phyloP scores from a whole-genome alignment of 2,113 vertebrate species.

The Andinoacara biseriatus region DNA sequence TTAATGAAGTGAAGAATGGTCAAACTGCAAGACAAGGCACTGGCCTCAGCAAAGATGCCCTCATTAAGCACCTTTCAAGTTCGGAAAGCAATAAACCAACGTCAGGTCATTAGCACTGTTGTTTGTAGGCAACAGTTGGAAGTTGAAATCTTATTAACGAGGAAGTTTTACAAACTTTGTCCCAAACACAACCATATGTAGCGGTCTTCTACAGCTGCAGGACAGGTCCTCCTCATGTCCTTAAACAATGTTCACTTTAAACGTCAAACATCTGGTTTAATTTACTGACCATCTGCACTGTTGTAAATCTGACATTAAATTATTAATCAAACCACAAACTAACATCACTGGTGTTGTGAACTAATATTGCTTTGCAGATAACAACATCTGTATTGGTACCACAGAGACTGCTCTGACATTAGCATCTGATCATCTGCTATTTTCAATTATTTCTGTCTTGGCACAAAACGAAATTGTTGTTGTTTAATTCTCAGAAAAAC shows the following conservation, averaged over 20 bases:
- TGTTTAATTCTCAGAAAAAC: conserved; percentile 58
- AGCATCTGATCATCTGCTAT: conserved; percentile 63
- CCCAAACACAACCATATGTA: conserved; percentile 57
- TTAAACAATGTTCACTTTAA: conserved; percentile 50
- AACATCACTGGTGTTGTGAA: conserved; percentile 61
- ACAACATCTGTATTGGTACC: conserved; percentile 72
- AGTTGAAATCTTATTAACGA: conserved; percentile 27
- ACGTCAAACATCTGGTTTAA: conserved; percentile 70
- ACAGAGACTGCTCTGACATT: conserved; percentile 40
- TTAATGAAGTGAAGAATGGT: background rate
- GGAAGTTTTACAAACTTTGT: conserved; percentile 65
- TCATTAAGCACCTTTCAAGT: background rate
- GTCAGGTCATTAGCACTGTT: background rate
- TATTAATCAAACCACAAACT: conserved; percentile 74
- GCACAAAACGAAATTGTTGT: conserved; percentile 58
- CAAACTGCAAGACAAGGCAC: background rate
- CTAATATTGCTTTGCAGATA: conserved; percentile 56
- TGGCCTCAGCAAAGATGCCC: background rate
- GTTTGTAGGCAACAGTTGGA: conserved; percentile 4
- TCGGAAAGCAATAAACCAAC: background rate
- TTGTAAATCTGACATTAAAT: conserved; percentile 62
- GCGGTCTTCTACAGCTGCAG: conserved; percentile 53
- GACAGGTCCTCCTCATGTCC: conserved; percentile 38
- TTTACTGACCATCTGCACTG: conserved; percentile 73
- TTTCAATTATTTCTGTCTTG: conserved; percentile 63